These are phyloP conservation scores for Girardinichthys multiradiatus DNA, from an alignment of 2,113 vertebrate species.

Conservation along the genomic window DNA sequence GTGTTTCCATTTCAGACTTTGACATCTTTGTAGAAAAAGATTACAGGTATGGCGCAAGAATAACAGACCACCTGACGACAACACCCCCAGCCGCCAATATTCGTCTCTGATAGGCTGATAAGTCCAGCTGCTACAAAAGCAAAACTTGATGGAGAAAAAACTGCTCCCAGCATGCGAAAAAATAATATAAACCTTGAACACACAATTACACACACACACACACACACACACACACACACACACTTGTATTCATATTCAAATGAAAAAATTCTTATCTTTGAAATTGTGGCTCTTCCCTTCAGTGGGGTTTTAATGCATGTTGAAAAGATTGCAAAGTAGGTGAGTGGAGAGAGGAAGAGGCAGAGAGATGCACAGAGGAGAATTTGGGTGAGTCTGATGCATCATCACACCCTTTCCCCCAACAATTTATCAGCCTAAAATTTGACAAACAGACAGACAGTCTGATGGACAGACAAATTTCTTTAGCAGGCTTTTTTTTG, in stretches of 20 bases:
- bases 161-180: conserved; percentile 42
- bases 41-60: conserved; percentile 59
- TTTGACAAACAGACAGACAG: conserved; percentile 67
- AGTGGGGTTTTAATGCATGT: conserved; percentile 69
- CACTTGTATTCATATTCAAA: conserved; percentile 76
- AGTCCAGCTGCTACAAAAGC: conserved; percentile 57
- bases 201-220: conserved; percentile 34
- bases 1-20: conserved; percentile 57
- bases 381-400: conserved; percentile 57
- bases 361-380: conserved; percentile 47
- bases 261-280: conserved; percentile 67
- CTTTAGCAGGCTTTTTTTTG: conserved; percentile 46
- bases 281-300: conserved; percentile 72
- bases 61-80: conserved; percentile 68
- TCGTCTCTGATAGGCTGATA: conserved; percentile 46
- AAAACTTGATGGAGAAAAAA: conserved; percentile 30
- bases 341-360: conserved; percentile 47
- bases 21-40: conserved; percentile 63
- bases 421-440: conserved; percentile 70
- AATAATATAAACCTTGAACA: not conserved
- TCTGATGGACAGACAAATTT: conserved; percentile 69
- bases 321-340: conserved; percentile 75
- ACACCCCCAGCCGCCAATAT: conserved; percentile 43
- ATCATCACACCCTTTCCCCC: conserved; percentile 48
- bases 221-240: conserved; percentile 24